Evolutionary conservation across 2,888 invertebrate species (phyloP).

Genomic region (Formica aserva): DNA sequence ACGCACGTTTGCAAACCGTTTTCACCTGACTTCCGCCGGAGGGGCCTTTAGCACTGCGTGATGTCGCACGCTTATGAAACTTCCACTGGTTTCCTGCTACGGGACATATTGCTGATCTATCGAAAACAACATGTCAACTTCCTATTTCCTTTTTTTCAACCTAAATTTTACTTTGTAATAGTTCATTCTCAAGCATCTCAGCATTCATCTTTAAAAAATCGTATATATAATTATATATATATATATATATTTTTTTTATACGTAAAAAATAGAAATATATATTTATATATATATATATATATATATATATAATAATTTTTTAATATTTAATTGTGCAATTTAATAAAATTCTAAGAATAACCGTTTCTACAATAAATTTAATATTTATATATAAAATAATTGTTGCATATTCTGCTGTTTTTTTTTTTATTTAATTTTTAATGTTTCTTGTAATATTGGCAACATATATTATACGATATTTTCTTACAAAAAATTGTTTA

Average conservation of each 20-base stretch:
- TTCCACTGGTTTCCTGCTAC: conserved; percentile 48
- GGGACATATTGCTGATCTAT: conserved; percentile 34
- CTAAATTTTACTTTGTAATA: not conserved
- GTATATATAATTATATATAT: not conserved
- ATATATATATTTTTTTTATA: not conserved
- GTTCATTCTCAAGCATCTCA: not conserved
- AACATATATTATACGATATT: not conserved
- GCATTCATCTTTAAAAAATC: not conserved
- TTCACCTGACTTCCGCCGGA: conserved; percentile 75
- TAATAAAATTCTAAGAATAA: not conserved
- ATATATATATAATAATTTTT: not conserved
- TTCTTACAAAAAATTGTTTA: not conserved
- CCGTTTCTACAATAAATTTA: not conserved
- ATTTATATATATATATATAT: no score
- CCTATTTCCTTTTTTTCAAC: not conserved
- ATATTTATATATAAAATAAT: not conserved
- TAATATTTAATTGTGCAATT: not conserved
- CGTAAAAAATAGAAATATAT: no score
- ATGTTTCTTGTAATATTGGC: not conserved
- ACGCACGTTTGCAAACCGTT: conserved; percentile 73
- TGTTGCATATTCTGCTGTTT: not conserved
- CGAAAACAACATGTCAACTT: conserved; percentile 7
- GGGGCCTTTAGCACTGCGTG: conserved; percentile 37
- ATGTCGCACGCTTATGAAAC: conserved; percentile 68
- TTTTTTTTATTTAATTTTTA: not conserved